phyloP scores from a whole-genome alignment of 2,113 vertebrate species.

The Acinonyx jubatus region DNA sequence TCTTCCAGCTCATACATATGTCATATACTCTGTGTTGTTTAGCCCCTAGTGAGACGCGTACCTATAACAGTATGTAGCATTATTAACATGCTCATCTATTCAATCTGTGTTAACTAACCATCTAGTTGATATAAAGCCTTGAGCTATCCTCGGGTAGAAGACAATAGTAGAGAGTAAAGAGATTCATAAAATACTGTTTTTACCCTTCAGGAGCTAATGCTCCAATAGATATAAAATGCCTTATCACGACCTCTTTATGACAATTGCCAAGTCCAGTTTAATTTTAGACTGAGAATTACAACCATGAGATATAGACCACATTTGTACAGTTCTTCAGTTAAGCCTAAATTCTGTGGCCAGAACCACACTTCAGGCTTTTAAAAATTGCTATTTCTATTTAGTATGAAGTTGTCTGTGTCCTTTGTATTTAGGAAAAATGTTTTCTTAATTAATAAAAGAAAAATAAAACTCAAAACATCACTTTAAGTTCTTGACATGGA shows the following conservation, averaged over 20 bases:
- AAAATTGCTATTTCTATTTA: background rate
- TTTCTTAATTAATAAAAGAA: background rate
- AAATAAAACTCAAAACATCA: background rate
- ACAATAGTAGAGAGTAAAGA: background rate
- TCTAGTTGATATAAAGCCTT: background rate
- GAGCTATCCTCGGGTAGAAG: background rate
- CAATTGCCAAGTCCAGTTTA: background rate
- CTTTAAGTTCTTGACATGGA: background rate
- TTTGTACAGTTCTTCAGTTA: background rate
- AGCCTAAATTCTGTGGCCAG: background rate
- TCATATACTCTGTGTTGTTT: background rate
- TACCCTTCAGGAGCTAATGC: background rate
- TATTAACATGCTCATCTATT: background rate
- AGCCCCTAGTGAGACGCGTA: background rate
- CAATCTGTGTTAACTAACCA: background rate
- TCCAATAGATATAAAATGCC: background rate
- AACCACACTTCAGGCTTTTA: background rate
- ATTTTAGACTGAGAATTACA: background rate
- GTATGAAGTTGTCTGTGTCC: background rate
- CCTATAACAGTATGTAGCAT: rapidly evolving
- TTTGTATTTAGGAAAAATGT: background rate
- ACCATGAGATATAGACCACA: background rate
- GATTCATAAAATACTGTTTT: background rate
- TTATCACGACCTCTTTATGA: background rate
- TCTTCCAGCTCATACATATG: background rate